Conservation (phyloP, 2,888 invertebrate species). For the Acanthococcus lagerstroemiae region DNA sequence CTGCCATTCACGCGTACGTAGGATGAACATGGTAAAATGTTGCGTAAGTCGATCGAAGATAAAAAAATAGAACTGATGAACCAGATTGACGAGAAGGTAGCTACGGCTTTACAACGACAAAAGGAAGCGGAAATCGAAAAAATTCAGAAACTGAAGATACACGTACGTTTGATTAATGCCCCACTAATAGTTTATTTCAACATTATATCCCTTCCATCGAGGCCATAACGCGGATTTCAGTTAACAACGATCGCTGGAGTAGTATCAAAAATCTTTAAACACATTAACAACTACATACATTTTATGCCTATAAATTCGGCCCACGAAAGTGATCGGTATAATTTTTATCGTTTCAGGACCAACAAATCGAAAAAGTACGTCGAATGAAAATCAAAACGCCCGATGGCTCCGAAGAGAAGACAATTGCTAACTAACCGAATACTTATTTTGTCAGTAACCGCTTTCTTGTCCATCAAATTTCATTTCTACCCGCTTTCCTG, state of each 20-base stretch:
- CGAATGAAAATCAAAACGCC: constrained; percentile 18
- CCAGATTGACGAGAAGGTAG: constrained; percentile 17
- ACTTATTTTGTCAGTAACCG: neutral
- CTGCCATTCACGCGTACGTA: neutral
- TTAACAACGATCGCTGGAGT: no score
- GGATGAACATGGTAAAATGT: constrained; percentile 24
- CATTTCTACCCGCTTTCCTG: no score
- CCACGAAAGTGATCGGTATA: no score
- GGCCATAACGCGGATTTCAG: no score
- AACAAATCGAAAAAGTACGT: constrained; percentile 19
- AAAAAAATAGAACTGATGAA: constrained; percentile 22
- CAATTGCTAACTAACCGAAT: neutral
- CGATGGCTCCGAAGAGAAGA: constrained; percentile 6
- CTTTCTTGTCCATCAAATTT: no score
- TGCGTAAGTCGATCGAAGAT: constrained; percentile 17
- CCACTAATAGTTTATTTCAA: no score
- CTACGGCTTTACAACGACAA: constrained; percentile 6
- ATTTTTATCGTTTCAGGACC: constrained; percentile 1
- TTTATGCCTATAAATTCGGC: no score
- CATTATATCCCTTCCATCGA: no score
- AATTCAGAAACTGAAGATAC: constrained; percentile 9
- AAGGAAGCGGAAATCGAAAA: constrained; percentile 14
- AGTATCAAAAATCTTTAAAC: neutral
- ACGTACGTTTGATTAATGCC: constrained; percentile 22
- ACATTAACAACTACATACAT: no score